Evolutionary conservation across 1,140 invertebrate species (phyloP).

Genomic region (Diuraphis noxia): DNA sequence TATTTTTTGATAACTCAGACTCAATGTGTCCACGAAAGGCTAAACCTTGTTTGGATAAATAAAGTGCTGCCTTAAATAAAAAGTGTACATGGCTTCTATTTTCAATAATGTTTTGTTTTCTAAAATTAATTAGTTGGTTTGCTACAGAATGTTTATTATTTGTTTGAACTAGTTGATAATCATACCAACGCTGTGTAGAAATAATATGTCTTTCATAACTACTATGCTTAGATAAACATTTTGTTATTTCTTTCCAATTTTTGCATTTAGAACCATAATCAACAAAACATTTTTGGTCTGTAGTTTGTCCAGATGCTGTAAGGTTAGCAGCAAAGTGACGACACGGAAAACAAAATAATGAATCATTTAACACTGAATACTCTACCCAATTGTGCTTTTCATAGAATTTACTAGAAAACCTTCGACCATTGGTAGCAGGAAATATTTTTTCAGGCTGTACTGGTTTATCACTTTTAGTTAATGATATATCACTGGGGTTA

Average conservation of each 20-base stretch:
- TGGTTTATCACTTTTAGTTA: no score
- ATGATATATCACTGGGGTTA: no score
- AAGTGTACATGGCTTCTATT: not conserved
- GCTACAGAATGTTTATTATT: not conserved
- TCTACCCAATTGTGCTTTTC: not conserved
- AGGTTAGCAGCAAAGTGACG: not conserved
- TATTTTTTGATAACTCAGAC: not conserved
- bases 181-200: not conserved
- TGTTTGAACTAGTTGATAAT: not conserved
- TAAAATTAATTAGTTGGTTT: not conserved
- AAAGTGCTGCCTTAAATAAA: not conserved
- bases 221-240: not conserved
- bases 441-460: slow-evolving; percentile 10
- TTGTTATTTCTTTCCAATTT: slow-evolving; percentile 13
- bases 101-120: not conserved
- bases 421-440: not conserved
- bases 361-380: not conserved
- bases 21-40: not conserved
- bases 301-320: not conserved
- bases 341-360: not conserved
- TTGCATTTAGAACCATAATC: not conserved
- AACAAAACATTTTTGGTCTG: not conserved
- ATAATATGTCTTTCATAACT: not conserved
- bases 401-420: not conserved
- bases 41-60: not conserved